phyloP scores from a whole-genome alignment of 2,113 vertebrate genomes.

The Corydoras sp. region DNA sequence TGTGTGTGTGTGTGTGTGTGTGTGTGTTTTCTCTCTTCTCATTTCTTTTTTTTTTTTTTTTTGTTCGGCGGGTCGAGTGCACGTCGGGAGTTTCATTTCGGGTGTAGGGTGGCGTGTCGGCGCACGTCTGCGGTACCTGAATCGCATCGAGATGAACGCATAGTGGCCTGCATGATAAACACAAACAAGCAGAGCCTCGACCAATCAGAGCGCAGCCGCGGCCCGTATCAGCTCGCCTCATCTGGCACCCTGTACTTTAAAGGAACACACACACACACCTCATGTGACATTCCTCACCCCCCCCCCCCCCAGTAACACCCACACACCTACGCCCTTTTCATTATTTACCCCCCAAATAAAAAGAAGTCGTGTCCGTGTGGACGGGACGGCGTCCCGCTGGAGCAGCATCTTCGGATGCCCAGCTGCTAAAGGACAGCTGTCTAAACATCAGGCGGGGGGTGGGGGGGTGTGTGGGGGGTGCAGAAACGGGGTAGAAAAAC shows the following conservation, averaged over 20 bases:
- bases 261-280: slow-evolving; percentile 24
- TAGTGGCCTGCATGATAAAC: slow-evolving; percentile 29
- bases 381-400: slow-evolving; percentile 48
- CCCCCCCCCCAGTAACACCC: background rate
- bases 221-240: slow-evolving; percentile 13
- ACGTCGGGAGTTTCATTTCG: slow-evolving; percentile 38
- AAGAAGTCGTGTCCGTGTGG: too few relatives aligned
- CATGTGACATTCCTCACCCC: slow-evolving; percentile 27
- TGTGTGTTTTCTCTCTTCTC: slow-evolving; percentile 46
- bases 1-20: too few relatives aligned
- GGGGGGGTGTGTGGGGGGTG: background rate
- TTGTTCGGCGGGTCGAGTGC: slow-evolving; percentile 45
- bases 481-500: slow-evolving; percentile 62
- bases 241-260: slow-evolving; percentile 4
- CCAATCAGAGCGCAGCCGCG: slow-evolving; percentile 16
- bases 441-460: slow-evolving; percentile 57
- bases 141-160: slow-evolving; percentile 62
- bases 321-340: too few relatives aligned
- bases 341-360: too few relatives aligned
- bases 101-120: slow-evolving; percentile 59
- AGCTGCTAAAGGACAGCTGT: slow-evolving; percentile 70
- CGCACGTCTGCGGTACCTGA: slow-evolving; percentile 63
- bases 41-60: slow-evolving; percentile 61
- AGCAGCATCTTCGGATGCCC: slow-evolving; percentile 58
- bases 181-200: slow-evolving; percentile 28